Evolutionary conservation across 2,888 invertebrate species (phyloP), one percentile per base, ranked within the genome.

Genomic region (Actias luna): DNA sequence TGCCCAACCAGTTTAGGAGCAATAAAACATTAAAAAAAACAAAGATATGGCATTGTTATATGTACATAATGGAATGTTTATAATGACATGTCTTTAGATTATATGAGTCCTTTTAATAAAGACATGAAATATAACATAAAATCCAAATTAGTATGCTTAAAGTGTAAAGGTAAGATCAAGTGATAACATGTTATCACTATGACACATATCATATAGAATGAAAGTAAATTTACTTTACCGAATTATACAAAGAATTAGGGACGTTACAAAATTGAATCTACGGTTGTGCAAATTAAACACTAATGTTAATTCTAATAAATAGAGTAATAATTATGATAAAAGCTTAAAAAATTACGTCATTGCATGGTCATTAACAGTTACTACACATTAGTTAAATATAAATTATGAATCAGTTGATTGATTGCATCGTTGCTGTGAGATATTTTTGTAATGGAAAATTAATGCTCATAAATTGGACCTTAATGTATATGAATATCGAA

Each of bases 331-430:
- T 50, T 25, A 25, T 14, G 25, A 5, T 50, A 50, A 14, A 50
- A 50, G 12, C 12, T 50, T 25, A 8, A 12, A 25, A 22, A 50
- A 22, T 50, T 22, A 50, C 5, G 46, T 50, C 22, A 50, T 50
- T 25, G 22, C 25, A 50, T 25, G 22, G 69, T 70, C 76, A 69
- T 76, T 75, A 74, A 73, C 58, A 68, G 69, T 67, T 67, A 75
- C 65, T 72, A 69, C 71, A 67, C 69, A 69, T 64, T 67, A 65
- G 27, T 72, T 72, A 71, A 75, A 72, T 68, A 64, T 67, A 69
- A 67, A 74, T 77, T 75, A 71, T 66, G 68, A 63, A 46, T 63
- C 36, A 67, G 65, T 70, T 77, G 77, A 77, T 76, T 77, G 74
- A 77, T 77, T 69, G 63, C 25, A 50, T 50, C 46, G 46, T 50